Evolutionary conservation across 2,888 invertebrate genomes (phyloP).

Genomic region (Ornithoptera priamus): DNA sequence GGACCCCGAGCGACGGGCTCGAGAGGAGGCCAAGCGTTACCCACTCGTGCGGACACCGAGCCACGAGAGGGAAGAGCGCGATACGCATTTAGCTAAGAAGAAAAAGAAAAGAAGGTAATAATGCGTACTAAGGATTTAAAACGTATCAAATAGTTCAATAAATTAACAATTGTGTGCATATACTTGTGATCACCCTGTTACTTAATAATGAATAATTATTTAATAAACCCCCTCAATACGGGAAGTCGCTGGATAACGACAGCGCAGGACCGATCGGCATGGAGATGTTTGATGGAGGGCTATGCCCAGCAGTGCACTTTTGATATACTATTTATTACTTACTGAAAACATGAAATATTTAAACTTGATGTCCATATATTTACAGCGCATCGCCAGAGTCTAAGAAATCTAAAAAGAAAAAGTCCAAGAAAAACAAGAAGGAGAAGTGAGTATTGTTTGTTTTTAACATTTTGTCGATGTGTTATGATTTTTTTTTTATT

Average conservation of each 20-base stretch:
- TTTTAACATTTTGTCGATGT: constrained; percentile 32
- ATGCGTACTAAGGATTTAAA: not conserved
- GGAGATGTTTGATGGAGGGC: too few relatives aligned
- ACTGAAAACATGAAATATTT: not conserved
- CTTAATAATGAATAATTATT: too few relatives aligned
- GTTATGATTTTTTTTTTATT: constrained; percentile 43
- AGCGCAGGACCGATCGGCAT: too few relatives aligned
- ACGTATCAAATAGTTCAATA: not conserved
- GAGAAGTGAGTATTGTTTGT: constrained; percentile 81
- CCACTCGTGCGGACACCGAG: constrained; percentile 89
- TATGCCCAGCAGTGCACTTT: too few relatives aligned
- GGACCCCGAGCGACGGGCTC: constrained; percentile 85
- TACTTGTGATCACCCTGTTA: too few relatives aligned
- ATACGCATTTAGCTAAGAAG: constrained; percentile 79
- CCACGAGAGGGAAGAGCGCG: constrained; percentile 77
- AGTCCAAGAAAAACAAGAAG: constrained; percentile 87
- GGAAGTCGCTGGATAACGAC: too few relatives aligned
- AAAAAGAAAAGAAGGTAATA: constrained; percentile 86
- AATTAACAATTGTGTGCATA: not conserved
- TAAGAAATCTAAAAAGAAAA: constrained; percentile 89
- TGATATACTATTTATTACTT: not conserved
- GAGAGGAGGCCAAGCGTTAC: constrained; percentile 81
- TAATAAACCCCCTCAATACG: too few relatives aligned
- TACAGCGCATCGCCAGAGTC: constrained; percentile 85
- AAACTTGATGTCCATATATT: constrained; percentile 32